Conservation (phyloP, 2,888 invertebrate species). For the Pyrgus malvae region DNA sequence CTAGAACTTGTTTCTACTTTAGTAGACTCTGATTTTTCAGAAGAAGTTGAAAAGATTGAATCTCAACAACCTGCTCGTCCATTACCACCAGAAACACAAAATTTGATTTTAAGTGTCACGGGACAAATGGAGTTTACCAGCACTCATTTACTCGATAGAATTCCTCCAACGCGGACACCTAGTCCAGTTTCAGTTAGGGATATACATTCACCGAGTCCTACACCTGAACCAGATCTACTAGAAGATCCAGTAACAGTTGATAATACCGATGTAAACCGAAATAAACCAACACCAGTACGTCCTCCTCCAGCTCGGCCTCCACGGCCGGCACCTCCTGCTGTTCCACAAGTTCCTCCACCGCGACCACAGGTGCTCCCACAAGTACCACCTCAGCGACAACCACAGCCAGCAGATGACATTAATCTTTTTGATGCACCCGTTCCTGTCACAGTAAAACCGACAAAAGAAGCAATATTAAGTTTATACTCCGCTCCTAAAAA, state of each 20-base stretch:
- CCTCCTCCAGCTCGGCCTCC: slow-evolving; percentile 65
- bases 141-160: slow-evolving; percentile 89
- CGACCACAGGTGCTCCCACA: slow-evolving; percentile 60
- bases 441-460: slow-evolving; percentile 73
- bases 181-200: slow-evolving; percentile 93
- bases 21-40: slow-evolving; percentile 45
- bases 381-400: slow-evolving; percentile 46
- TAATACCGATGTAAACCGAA: slow-evolving; percentile 67
- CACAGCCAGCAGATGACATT: slow-evolving; percentile 59
- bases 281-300: slow-evolving; percentile 54
- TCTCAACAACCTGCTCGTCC: slow-evolving; percentile 80
- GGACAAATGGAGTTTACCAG: slow-evolving; percentile 95
- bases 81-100: slow-evolving; percentile 90
- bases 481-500: slow-evolving; percentile 75
- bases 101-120: slow-evolving; percentile 91
- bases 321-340: slow-evolving; percentile 65
- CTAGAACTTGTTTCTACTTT: slow-evolving; percentile 60
- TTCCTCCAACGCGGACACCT: slow-evolving; percentile 92
- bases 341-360: slow-evolving; percentile 75
- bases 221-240: slow-evolving; percentile 82
- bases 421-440: slow-evolving; percentile 83
- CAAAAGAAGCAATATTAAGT: slow-evolving; percentile 83
- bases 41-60: slow-evolving; percentile 41
- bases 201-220: slow-evolving; percentile 92
- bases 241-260: slow-evolving; percentile 51